Conservation (phyloP, 2,113 vertebrate genomes). For the Varanus salvator region DNA sequence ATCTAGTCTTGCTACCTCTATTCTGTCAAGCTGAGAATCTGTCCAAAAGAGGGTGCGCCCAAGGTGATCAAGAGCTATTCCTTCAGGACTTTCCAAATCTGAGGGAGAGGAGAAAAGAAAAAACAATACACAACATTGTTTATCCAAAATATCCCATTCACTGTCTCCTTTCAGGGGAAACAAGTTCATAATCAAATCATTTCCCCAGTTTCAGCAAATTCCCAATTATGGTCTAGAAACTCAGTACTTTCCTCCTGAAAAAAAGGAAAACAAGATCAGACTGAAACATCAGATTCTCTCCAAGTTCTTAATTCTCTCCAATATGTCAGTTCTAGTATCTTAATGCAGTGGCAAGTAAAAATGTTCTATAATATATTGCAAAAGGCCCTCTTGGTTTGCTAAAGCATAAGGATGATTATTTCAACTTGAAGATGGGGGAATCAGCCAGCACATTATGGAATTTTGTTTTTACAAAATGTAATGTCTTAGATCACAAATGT, state of each 20-base stretch:
- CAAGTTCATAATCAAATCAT: not conserved
- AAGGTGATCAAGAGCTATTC: slow-evolving; percentile 89
- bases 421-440: not conserved
- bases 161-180: not conserved
- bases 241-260: not conserved
- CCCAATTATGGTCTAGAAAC: slow-evolving; percentile 16
- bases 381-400: not conserved
- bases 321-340: not conserved
- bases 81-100: slow-evolving; percentile 91
- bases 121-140: slow-evolving; percentile 30
- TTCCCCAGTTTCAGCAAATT: not conserved
- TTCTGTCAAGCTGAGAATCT: slow-evolving; percentile 86
- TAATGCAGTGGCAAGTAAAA: not conserved
- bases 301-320: not conserved
- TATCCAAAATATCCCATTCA: not conserved
- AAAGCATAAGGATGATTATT: not conserved
- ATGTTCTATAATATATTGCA: not conserved
- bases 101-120: slow-evolving; percentile 47
- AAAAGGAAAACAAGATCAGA: not conserved
- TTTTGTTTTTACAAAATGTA: not conserved
- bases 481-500: not conserved
- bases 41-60: slow-evolving; percentile 94
- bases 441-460: not conserved
- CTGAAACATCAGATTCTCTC: not conserved
- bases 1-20: slow-evolving; percentile 90